Conservation (phyloP, 2,797 vertebrate genomes). For the Merluccius polli region DNA sequence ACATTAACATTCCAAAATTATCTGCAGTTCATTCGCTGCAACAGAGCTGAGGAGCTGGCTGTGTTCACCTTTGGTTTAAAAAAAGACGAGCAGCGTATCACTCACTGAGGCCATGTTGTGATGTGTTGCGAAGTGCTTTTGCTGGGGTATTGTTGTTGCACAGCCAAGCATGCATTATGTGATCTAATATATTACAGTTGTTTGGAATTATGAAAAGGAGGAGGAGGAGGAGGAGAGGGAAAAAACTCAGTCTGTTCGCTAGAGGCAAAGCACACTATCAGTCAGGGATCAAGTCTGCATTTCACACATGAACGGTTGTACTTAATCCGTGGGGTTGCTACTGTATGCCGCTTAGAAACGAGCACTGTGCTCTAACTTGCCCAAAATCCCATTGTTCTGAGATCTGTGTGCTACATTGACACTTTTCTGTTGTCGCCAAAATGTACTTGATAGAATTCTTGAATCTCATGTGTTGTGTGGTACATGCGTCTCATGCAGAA, state of each 20-base stretch:
- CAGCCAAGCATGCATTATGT: conserved; percentile 51
- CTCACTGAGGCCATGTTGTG: conserved; percentile 36
- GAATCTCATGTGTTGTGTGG: conserved; percentile 22
- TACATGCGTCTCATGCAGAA: neutral
- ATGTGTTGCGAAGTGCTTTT: conserved; percentile 55
- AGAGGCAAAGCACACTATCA: conserved; percentile 59
- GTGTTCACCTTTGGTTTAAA: conserved; percentile 48
- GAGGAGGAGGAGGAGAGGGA: conserved; percentile 46
- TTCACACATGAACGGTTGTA: conserved; percentile 78
- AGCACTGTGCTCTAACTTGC: conserved; percentile 36
- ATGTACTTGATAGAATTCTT: conserved; percentile 39
- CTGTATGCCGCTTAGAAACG: conserved; percentile 62
- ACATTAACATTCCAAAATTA: conserved; percentile 72
- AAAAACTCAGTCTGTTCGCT: conserved; percentile 63
- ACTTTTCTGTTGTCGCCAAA: conserved; percentile 35
- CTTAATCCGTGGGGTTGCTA: conserved; percentile 78
- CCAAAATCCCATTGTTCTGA: conserved; percentile 51
- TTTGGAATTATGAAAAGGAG: conserved; percentile 57
- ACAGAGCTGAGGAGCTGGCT: conserved; percentile 40
- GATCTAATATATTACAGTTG: conserved; percentile 67
- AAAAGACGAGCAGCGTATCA: conserved; percentile 28
- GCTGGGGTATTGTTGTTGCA: conserved; percentile 45
- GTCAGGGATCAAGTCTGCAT: conserved; percentile 79
- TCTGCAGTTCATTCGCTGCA: conserved; percentile 61
- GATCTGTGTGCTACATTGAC: conserved; percentile 46